Conservation (phyloP, 2,888 invertebrate species). For the Electrophaes corylata region DNA sequence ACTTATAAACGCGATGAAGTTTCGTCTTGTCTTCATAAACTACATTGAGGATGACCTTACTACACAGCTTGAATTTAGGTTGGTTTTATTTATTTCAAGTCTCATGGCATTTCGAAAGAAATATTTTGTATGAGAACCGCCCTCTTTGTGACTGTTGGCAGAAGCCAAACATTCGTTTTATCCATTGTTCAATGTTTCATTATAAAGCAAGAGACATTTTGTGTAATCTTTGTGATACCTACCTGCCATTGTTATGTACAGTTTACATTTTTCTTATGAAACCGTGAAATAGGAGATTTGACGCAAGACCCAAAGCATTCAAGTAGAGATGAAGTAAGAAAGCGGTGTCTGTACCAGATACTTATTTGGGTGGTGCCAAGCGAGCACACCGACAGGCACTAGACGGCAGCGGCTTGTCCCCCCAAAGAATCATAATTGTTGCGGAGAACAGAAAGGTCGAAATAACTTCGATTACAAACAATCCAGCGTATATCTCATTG, state of each 20-base stretch:
- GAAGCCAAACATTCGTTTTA: slow-evolving; percentile 46
- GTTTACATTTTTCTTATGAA: slow-evolving; percentile 63
- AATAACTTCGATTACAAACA: too few relatives aligned
- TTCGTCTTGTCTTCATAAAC: too few relatives aligned
- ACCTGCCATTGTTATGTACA: slow-evolving; percentile 60
- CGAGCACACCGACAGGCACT: too few relatives aligned
- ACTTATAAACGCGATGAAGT: too few relatives aligned
- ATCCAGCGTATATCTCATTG: too few relatives aligned
- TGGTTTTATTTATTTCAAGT: too few relatives aligned
- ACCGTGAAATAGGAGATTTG: slow-evolving; percentile 60
- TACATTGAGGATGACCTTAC: slow-evolving; percentile 20
- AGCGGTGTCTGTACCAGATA: too few relatives aligned
- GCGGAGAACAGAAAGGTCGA: too few relatives aligned
- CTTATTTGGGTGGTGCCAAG: too few relatives aligned
- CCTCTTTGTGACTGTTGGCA: slow-evolving; percentile 26
- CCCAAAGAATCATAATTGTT: too few relatives aligned
- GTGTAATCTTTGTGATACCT: slow-evolving; percentile 53
- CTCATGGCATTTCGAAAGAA: slow-evolving; percentile 30
- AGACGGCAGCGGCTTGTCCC: too few relatives aligned
- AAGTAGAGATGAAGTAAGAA: neutral
- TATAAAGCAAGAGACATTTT: slow-evolving; percentile 39
- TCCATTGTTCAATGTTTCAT: slow-evolving; percentile 46
- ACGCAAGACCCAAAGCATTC: slow-evolving; percentile 41
- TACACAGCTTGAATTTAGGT: slow-evolving; percentile 19
- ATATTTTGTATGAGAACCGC: slow-evolving; percentile 26